phyloP scores from a whole-genome alignment of 2,888 invertebrate species.

The Axea sp. region DNA sequence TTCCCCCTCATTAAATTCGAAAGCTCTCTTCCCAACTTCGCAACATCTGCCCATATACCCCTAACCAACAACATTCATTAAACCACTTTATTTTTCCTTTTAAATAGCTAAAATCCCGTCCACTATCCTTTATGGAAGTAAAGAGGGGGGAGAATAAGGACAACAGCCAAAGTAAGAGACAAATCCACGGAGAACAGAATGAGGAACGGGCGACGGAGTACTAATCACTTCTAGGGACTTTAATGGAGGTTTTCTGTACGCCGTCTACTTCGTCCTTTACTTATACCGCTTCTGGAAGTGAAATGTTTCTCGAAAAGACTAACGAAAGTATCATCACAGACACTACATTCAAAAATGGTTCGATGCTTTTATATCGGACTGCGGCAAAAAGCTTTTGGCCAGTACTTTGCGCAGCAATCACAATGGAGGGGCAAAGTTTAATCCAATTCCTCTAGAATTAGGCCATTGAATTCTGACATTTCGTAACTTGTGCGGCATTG shows the following conservation, averaged over 20 bases:
- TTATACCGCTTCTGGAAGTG: slow-evolving; percentile 73
- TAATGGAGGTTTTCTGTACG: slow-evolving; percentile 80
- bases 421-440: slow-evolving; percentile 12
- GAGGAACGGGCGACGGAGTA: slow-evolving; percentile 68
- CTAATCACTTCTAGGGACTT: slow-evolving; percentile 79
- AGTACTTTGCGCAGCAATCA: slow-evolving; percentile 18
- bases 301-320: slow-evolving; percentile 75
- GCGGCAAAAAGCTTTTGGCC: slow-evolving; percentile 34
- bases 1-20: too few species aligned
- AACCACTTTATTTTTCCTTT: slow-evolving; percentile 36
- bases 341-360: slow-evolving; percentile 75
- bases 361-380: slow-evolving; percentile 54
- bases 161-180: slow-evolving; percentile 58
- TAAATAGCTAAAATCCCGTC: slow-evolving; percentile 28
- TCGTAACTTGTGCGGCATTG: too few species aligned
- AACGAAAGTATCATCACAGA: slow-evolving; percentile 75
- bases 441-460: slow-evolving; percentile 33
- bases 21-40: slow-evolving; percentile 13
- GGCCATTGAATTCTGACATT: too few species aligned
- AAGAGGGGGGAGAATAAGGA: slow-evolving; percentile 30
- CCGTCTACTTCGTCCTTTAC: slow-evolving; percentile 79
- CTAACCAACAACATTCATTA: slow-evolving; percentile 31
- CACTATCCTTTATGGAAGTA: slow-evolving; percentile 12
- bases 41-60: slow-evolving; percentile 13
- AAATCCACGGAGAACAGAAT: slow-evolving; percentile 59